Percentiles rank a stretch among this genome's conserved stretches.
phyloP scores from a whole-genome alignment of 2,113 vertebrate genomes.

The Barbus barbus region DNA sequence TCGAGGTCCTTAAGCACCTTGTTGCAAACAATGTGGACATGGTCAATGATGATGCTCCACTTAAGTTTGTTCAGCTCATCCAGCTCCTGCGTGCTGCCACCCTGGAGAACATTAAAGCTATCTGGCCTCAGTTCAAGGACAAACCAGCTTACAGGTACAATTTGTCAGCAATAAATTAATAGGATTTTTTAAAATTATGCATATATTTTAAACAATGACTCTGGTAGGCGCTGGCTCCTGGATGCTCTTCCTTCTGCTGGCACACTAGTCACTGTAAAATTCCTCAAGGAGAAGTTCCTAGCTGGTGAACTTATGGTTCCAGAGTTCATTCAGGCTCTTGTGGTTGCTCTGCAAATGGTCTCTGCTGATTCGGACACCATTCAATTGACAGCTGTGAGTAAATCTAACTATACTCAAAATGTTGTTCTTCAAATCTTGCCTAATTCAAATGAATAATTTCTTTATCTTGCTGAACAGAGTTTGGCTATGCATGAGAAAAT shows the following conservation, averaged over 20 bases:
- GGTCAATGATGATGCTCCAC: conserved; percentile 75
- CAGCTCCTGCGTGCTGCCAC: conserved; percentile 71
- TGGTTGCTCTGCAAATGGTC: conserved; percentile 74
- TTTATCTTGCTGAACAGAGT: conserved; percentile 60
- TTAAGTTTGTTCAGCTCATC: conserved; percentile 76
- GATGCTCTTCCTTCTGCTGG: conserved; percentile 75
- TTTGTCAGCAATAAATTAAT: background rate
- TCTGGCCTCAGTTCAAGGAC: conserved; percentile 67
- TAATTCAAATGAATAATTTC: background rate
- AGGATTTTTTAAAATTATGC: background rate
- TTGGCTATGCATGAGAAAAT: conserved; percentile 67
- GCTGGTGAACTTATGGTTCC: conserved; percentile 66
- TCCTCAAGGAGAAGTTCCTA: conserved; percentile 76
- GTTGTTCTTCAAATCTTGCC: background rate
- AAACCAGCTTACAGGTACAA: conserved; percentile 65
- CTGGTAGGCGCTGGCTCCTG: conserved; percentile 76
- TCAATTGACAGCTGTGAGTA: conserved; percentile 69
- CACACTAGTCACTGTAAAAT: conserved; percentile 69
- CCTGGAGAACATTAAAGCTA: conserved; percentile 59
- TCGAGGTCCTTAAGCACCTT: conserved; percentile 74
- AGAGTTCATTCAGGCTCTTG: conserved; percentile 70
- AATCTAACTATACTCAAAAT: background rate
- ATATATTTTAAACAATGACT: background rate
- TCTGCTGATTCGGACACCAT: conserved; percentile 71
- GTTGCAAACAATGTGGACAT: conserved; percentile 67